phyloP scores from a whole-genome alignment of 2,113 vertebrate genomes.

The Dasypus novemcinctus region DNA sequence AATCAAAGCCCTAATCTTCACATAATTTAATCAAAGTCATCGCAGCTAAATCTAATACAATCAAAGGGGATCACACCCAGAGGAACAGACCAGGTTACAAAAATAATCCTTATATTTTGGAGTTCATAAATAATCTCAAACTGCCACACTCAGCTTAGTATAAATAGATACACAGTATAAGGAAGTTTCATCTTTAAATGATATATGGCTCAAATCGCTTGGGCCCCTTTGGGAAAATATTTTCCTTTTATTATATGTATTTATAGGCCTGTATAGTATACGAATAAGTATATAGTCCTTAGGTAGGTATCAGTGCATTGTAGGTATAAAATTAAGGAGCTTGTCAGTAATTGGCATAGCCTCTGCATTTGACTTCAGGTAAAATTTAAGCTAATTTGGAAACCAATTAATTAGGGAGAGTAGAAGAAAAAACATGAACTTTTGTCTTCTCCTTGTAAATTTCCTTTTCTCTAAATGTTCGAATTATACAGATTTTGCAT shows the following conservation, averaged over 20 bases:
- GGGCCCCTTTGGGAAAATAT: background rate
- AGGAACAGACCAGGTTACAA: no score
- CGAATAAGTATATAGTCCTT: no score
- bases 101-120: no score
- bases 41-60: no score
- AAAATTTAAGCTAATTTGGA: slow-evolving; percentile 11
- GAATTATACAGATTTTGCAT: background rate
- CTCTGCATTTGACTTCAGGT: background rate
- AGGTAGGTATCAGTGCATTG: background rate
- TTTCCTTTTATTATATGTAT: background rate
- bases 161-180: background rate
- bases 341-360: background rate
- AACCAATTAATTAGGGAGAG: background rate
- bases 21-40: no score
- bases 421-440: background rate
- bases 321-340: background rate
- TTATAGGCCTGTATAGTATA: no score
- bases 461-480: background rate
- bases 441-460: background rate
- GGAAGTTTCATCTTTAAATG: background rate
- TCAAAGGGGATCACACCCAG: no score
- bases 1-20: no score
- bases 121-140: no score
- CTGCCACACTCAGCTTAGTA: no score
- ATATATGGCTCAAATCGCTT: background rate